Percentiles rank a stretch among this genome's conserved stretches.
Evolutionary conservation across 2,888 invertebrate species (phyloP).

Genomic region (Stenolophus ochropezus): DNA sequence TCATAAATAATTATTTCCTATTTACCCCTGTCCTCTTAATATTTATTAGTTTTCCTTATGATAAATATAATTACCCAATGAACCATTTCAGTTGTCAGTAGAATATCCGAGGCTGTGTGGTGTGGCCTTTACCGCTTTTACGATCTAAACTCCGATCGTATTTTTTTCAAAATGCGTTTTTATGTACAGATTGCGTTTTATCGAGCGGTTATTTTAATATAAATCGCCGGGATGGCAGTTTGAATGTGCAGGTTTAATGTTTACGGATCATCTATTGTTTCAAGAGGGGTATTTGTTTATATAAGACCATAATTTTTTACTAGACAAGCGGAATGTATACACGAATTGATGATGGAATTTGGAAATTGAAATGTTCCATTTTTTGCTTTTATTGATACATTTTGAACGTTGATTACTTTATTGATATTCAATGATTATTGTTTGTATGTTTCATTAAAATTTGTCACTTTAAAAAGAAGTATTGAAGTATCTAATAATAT

Average conservation of each 20-base stretch:
- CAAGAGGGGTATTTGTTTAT: slow-evolving; percentile 5
- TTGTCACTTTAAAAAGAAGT: no score
- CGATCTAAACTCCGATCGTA: slow-evolving; percentile 24
- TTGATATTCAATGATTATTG: no score
- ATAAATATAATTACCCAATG: slow-evolving; percentile 27
- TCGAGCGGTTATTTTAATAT: slow-evolving; percentile 52
- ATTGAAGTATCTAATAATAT: no score
- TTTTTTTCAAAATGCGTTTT: slow-evolving; percentile 49
- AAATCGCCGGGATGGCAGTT: slow-evolving; percentile 24
- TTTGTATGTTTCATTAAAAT: no score
- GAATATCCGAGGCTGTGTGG: slow-evolving; percentile 24
- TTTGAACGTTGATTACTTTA: no score
- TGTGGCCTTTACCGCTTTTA: slow-evolving; percentile 42
- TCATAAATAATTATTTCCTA: no score
- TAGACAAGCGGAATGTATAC: background rate
- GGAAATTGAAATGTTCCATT: background rate
- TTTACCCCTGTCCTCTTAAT: no score
- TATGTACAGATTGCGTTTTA: slow-evolving; percentile 43
- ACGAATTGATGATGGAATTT: background rate
- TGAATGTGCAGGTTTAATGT: background rate
- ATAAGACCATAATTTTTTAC: slow-evolving; percentile 2
- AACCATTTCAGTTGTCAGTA: slow-evolving; percentile 50
- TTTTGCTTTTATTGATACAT: background rate
- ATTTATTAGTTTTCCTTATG: background rate
- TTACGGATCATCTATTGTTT: slow-evolving; percentile 24